Evolutionary conservation across 1,140 invertebrate species (phyloP), one percentile per base, ranked within the genome.

Genomic region (Mizuhopecten yessoensis): DNA sequence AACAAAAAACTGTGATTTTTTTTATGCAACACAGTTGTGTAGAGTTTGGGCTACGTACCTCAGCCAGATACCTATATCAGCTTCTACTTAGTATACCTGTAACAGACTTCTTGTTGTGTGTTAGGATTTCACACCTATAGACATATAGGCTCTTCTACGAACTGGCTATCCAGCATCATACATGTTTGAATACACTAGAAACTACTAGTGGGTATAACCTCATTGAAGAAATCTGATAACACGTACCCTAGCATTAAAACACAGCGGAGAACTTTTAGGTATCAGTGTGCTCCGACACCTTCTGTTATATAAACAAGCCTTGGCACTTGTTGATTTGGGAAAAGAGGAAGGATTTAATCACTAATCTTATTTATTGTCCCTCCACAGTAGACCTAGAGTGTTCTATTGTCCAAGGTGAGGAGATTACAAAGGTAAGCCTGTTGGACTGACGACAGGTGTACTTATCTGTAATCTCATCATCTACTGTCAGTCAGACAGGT

Each of bases 281-380:
- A 75, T n/a, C 57, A 29, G 57, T 75, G 57, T 75, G 57, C 29
- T 75, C n/a, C 29, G 57, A 75, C 57, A 75, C 57, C 57, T 75
- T 17, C 23, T 29, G 17, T 75, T 75, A 29, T 2, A 7, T 75
- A 75, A 75, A 75, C 23, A 75, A 75, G 57, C 11, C 57, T 20
- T 29, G 57, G 1, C 57, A 75, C 45, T 75, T 75, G 23, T 17
- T 75, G 57, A n/a, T 75, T 75, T 75, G 23, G 29, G 29, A n/a
- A 75, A 75, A 7, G 23, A 75, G 1, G 36, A 17, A 29, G n/a
- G 57, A 75, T 75, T 75, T 75, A 1, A n/a, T 29, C 23, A 75
- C 57, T 29, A 75, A 75, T n/a, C 57, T 75, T 75, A 75, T 75
- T 75, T 11, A 75, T 75, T 75, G n/a, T 3, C 23, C 57, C 57